Percentiles rank a stretch among this genome's conserved stretches.
Evolutionary conservation across 2,113 vertebrate genomes (phyloP).

Genomic region (Apteryx mantelli): DNA sequence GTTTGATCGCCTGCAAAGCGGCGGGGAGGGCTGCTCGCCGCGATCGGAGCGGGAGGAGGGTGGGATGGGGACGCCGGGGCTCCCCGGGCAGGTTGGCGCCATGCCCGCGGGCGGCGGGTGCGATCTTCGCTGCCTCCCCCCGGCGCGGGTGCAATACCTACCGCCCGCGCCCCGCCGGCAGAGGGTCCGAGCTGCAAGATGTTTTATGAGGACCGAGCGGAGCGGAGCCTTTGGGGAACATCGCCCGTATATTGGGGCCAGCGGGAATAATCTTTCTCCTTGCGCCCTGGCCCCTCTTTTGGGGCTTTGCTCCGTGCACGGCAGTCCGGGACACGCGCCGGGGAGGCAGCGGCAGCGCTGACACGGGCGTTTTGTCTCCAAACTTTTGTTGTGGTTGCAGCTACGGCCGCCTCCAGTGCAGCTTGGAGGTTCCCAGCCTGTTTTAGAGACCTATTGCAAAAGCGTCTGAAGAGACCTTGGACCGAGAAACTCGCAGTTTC

Average conservation of each 20-base stretch:
- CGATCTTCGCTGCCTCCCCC: neutral
- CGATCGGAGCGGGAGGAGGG: neutral
- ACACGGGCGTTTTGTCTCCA: neutral
- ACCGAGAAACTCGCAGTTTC: neutral
- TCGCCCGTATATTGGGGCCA: too few species aligned
- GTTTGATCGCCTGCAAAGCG: neutral
- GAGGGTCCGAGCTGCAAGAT: neutral
- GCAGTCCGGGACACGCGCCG: neutral
- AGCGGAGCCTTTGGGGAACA: neutral
- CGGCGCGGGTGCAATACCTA: fast-evolving
- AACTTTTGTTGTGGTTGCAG: neutral
- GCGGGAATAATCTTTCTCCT: neutral
- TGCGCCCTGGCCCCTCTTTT: neutral
- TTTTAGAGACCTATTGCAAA: neutral
- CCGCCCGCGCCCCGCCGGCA: fast-evolving
- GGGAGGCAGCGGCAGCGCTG: neutral
- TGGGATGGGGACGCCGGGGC: fast-evolving
- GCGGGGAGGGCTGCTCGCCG: neutral
- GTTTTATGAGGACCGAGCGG: neutral
- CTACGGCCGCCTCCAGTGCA: fast-evolving
- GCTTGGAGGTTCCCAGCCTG: neutral
- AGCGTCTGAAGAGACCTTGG: neutral
- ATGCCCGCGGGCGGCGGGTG: too few species aligned
- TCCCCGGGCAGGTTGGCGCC: neutral
- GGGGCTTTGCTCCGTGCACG: too few species aligned